Evolutionary conservation across 2,113 vertebrate species (phyloP).

Genomic region (Phoenicopterus ruber): DNA sequence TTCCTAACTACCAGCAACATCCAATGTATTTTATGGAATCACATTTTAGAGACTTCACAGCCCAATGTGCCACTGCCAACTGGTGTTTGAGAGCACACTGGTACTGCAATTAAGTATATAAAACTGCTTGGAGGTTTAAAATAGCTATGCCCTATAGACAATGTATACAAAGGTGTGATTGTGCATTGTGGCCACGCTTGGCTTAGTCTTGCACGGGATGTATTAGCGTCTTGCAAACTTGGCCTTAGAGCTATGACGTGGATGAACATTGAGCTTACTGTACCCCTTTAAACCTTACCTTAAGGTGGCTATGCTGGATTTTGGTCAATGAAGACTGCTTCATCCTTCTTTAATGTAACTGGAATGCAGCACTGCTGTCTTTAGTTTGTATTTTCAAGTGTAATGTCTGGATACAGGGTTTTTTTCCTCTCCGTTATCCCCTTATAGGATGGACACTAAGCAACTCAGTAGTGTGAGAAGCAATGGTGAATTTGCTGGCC

Average conservation of each 20-base stretch:
- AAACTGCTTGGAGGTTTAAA: neutral
- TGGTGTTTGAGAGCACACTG: neutral
- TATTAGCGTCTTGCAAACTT: neutral
- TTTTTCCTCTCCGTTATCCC: neutral
- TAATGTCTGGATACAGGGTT: fast-evolving
- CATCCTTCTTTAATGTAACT: neutral
- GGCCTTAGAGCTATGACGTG: neutral
- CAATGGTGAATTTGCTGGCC: neutral
- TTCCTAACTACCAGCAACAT: neutral
- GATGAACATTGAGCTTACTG: neutral
- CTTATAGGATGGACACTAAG: neutral
- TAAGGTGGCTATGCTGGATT: neutral
- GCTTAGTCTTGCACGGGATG: neutral
- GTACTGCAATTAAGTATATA: neutral
- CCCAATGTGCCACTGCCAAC: neutral
- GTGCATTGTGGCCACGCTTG: neutral
- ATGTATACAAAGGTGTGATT: neutral
- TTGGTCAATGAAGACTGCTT: neutral
- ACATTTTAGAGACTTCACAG: neutral
- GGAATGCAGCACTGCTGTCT: neutral
- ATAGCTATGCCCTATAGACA: neutral
- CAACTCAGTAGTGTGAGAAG: neutral
- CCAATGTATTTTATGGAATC: neutral
- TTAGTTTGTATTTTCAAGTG: neutral
- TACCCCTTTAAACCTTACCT: neutral